Base-by-base conservation (phyloP, 2,797 vertebrate genomes). In the Echiichthys vipera region DNA sequence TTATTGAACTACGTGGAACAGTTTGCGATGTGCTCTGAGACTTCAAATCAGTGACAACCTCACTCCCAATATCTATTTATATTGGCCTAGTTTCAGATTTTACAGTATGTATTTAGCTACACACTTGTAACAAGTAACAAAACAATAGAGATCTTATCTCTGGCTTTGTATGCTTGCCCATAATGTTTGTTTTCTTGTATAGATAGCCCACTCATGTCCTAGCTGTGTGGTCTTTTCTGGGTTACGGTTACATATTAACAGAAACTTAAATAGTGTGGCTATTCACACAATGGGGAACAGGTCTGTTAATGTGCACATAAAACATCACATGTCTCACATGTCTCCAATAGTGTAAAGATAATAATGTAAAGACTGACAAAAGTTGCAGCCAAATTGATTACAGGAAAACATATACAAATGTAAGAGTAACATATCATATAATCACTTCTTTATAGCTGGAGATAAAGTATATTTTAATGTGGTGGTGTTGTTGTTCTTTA, bases 41-140 rank as follows among this genome's bases (percentile, higher is more conserved):
- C 50, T 50, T 75, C n/a, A 47, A 63, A 58, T 74, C 62, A 55
- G 54, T 25, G 10, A 69, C 43, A 77, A 58, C 36, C 30, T 45
- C 61, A 49, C 30, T 74, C 37, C 67, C 12, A 27, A 47, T 67
- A 57, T 81, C 68, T 88, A 84, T 79, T 85, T 84, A 73, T 80
- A 80, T 27, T 78, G 74, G 56, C 70, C 77, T 81, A 81, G 58
- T 86, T 84, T 74, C 58, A 70, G 34, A 64, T 55, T 42, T 25
- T 50, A 42, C 29, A 58, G 18, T 58, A 51, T 39, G 24, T 55
- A 32, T 56, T 59, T 32, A 69, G 63, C 24, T 34, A 46, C 25
- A 65, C 37, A 24, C 46, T 34, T 34, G 27, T 64, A 57, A 64
- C 34, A 40, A 27, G 32, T 29, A 71, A 45, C 34, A 75, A 66